phyloP scores from a whole-genome alignment of 2,113 vertebrate genomes.

The Crotalus helleri region DNA sequence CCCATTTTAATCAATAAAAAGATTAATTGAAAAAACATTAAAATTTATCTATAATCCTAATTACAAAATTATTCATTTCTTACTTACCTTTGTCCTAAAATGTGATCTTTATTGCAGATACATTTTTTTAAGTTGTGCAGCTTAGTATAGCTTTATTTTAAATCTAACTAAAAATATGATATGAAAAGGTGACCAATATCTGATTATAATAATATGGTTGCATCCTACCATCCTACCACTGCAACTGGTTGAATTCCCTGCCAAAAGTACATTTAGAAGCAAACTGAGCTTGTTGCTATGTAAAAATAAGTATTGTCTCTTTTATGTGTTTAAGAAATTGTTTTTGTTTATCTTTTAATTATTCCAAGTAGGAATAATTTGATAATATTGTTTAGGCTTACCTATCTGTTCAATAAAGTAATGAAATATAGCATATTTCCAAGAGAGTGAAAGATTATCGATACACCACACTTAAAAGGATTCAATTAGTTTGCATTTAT shows the following conservation, averaged over 20 bases:
- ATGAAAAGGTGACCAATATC: neutral
- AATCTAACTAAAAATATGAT: neutral
- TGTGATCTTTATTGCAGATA: conserved; percentile 6
- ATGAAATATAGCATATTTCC: conserved; percentile 10
- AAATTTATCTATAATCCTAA: conserved; percentile 22
- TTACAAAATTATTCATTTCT: conserved; percentile 36
- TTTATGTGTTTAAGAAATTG: neutral
- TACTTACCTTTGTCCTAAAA: conserved; percentile 28
- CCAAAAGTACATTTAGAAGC: neutral
- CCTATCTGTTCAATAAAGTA: conserved; percentile 5
- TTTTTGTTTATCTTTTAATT: neutral
- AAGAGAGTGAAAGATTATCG: neutral
- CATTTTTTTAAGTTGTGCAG: neutral
- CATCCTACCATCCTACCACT: neutral
- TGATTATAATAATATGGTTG: neutral
- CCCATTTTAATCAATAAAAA: neutral
- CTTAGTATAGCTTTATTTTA: neutral
- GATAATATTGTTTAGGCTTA: conserved; percentile 11
- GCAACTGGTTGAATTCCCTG: no score
- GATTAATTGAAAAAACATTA: neutral
- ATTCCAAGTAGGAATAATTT: neutral
- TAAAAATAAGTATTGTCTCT: neutral
- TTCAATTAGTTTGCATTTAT: neutral
- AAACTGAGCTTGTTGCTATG: neutral
- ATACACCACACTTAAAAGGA: conserved; percentile 14